These are phyloP conservation scores for Ectemnius lituratus DNA, from an alignment of 2,888 invertebrate species.

Conservation along the genomic window DNA sequence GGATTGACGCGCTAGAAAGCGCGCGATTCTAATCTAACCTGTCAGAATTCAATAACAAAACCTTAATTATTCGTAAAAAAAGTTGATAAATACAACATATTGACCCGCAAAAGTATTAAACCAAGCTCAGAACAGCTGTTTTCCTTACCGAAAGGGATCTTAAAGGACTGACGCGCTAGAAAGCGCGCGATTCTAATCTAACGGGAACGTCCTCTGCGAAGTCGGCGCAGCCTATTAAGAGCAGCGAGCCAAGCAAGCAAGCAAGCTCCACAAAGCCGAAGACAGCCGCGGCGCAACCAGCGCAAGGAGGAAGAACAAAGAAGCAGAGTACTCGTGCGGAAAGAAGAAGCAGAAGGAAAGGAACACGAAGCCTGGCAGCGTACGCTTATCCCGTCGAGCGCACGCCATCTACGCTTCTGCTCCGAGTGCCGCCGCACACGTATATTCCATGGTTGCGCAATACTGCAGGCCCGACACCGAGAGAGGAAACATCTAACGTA, in stretches of 20 bases:
- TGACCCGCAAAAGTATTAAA: no score
- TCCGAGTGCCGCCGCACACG: conserved; percentile 17
- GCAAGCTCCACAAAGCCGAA: conserved; percentile 2
- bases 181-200: no score
- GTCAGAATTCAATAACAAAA: no score
- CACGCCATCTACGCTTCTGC: conserved; percentile 57
- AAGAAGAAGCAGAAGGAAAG: conserved; percentile 40
- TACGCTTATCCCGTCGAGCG: conserved; percentile 20
- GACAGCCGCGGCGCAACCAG: neutral
- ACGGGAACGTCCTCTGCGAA: no score
- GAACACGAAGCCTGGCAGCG: conserved; percentile 34
- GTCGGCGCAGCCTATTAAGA: neutral
- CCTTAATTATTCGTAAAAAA: no score
- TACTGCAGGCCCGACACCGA: conserved; percentile 33
- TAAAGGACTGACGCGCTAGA: no score
- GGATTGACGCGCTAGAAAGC: no score
- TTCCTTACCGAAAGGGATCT: no score
- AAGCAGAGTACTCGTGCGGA: conserved; percentile 34
- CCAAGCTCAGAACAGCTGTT: no score
- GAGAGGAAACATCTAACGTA: conserved; percentile 35
- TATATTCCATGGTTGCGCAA: conserved; percentile 55
- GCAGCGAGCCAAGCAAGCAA: neutral
- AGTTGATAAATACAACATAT: no score
- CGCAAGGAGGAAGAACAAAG: conserved; percentile 51
- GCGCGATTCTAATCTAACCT: no score